Evolutionary conservation across 2,113 vertebrate genomes (phyloP).

Genomic region (Aptenodytes forsteri): DNA sequence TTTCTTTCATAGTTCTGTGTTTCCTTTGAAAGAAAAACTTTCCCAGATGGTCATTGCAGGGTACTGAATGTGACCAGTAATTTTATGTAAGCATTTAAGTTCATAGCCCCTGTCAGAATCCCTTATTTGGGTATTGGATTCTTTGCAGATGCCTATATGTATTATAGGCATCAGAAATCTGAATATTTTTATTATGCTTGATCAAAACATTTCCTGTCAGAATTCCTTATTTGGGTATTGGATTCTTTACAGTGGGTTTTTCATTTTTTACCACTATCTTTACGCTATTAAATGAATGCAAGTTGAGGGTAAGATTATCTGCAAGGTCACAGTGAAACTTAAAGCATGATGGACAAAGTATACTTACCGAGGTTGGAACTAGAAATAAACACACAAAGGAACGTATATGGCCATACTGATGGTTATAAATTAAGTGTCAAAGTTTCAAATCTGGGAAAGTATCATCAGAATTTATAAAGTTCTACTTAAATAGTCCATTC

Average conservation of each 20-base stretch:
- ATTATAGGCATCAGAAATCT: too few species aligned
- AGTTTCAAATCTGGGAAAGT: slow-evolving; percentile 47
- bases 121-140: slow-evolving; percentile 48
- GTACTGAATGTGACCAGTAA: slow-evolving; percentile 51
- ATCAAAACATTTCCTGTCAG: too few species aligned
- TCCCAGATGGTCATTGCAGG: slow-evolving; percentile 33
- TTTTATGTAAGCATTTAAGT: slow-evolving; percentile 64
- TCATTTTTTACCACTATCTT: slow-evolving; percentile 26
- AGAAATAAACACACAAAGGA: slow-evolving; percentile 19
- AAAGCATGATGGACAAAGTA: slow-evolving; percentile 20
- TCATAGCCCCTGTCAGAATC: slow-evolving; percentile 52
- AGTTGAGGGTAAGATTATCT: slow-evolving; percentile 51
- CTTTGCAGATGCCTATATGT: too few species aligned
- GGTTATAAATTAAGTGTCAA: slow-evolving; percentile 62
- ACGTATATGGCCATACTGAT: neutral
- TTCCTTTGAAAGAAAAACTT: slow-evolving; percentile 46
- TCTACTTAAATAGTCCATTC: slow-evolving; percentile 60
- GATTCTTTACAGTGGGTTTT: slow-evolving; percentile 38
- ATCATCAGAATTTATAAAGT: slow-evolving; percentile 57
- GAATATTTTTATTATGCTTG: too few species aligned
- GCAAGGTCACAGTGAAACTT: slow-evolving; percentile 28
- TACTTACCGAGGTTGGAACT: neutral
- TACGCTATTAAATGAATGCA: slow-evolving; percentile 32
- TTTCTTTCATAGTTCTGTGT: slow-evolving; percentile 1
- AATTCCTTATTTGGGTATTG: slow-evolving; percentile 53